Percentiles rank a stretch among this genome's conserved stretches.
Conservation (phyloP, 1,140 invertebrate species). For the Paracyclopina nana region DNA sequence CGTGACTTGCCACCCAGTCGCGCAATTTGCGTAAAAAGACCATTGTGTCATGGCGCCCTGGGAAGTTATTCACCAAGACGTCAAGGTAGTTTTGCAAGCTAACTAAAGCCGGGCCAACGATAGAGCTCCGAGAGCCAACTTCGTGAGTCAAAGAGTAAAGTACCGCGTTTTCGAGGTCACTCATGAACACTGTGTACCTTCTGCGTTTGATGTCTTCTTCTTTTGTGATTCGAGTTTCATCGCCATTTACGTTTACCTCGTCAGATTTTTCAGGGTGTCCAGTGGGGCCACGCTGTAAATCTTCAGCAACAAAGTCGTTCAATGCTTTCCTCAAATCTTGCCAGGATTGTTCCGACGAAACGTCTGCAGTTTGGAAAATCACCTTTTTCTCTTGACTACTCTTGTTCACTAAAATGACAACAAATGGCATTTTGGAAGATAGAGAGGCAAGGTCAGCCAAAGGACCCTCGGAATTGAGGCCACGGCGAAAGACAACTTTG, state of each 20-base stretch:
- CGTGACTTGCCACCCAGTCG: constrained; percentile 27
- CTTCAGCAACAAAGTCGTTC: too few relatives aligned
- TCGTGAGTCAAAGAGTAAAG: constrained; percentile 58
- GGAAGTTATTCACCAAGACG: constrained; percentile 49
- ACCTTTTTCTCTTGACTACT: too few relatives aligned
- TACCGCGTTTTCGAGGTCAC: constrained; percentile 63
- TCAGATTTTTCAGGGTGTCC: too few relatives aligned
- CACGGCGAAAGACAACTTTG: too few relatives aligned
- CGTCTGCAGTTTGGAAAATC: too few relatives aligned
- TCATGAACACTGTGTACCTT: constrained; percentile 43
- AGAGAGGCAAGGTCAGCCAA: neutral
- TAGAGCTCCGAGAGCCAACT: constrained; percentile 41
- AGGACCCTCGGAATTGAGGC: too few relatives aligned
- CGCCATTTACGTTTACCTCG: too few relatives aligned
- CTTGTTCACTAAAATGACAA: too few relatives aligned
- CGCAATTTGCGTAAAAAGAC: constrained; percentile 38
- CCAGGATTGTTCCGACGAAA: too few relatives aligned
- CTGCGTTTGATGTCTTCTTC: constrained; percentile 3
- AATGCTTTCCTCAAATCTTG: too few relatives aligned
- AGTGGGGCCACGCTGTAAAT: too few relatives aligned
- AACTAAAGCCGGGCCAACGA: constrained; percentile 43
- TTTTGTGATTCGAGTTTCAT: too few relatives aligned
- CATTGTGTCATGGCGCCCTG: constrained; percentile 40
- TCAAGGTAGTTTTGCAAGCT: constrained; percentile 50
- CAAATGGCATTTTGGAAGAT: neutral